These are phyloP conservation scores for Drosophila micromelanica DNA, from an alignment of 1,140 invertebrate species.

Conservation along the genomic window DNA sequence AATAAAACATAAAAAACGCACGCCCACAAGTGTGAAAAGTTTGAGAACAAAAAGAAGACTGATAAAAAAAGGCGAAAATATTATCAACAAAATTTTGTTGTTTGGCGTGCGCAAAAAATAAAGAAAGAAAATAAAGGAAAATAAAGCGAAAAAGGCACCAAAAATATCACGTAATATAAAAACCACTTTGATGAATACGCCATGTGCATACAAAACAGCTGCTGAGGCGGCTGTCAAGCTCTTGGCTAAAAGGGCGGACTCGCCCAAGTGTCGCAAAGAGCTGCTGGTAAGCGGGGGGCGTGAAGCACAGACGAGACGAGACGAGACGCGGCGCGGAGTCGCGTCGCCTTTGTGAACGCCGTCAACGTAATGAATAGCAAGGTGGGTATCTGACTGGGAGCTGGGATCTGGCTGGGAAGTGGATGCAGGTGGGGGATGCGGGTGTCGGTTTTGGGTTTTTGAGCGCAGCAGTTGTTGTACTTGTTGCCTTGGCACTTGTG, in stretches of 20 bases:
- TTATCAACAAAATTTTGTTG: slow-evolving; percentile 76
- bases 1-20: not conserved
- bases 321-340: slow-evolving; percentile 22
- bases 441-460: not conserved
- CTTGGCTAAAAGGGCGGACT: slow-evolving; percentile 43
- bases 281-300: slow-evolving; percentile 23
- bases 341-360: slow-evolving; percentile 44
- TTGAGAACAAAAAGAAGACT: slow-evolving; percentile 37
- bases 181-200: slow-evolving; percentile 84
- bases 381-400: slow-evolving; percentile 30
- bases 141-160: slow-evolving; percentile 66
- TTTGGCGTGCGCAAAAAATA: slow-evolving; percentile 39
- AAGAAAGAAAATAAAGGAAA: slow-evolving; percentile 34
- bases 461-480: slow-evolving; percentile 39
- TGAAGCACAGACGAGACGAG: slow-evolving; percentile 24
- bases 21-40: slow-evolving; percentile 60
- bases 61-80: slow-evolving; percentile 60
- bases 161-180: slow-evolving; percentile 83
- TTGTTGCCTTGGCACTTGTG: slow-evolving; percentile 53
- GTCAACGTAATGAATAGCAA: slow-evolving; percentile 56
- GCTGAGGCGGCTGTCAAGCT: slow-evolving; percentile 40
- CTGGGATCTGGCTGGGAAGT: not conserved
- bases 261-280: slow-evolving; percentile 28
- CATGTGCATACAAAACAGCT: slow-evolving; percentile 75
- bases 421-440: not conserved